Conservation (phyloP, 2,113 vertebrate genomes). For the Siniperca knerii region DNA sequence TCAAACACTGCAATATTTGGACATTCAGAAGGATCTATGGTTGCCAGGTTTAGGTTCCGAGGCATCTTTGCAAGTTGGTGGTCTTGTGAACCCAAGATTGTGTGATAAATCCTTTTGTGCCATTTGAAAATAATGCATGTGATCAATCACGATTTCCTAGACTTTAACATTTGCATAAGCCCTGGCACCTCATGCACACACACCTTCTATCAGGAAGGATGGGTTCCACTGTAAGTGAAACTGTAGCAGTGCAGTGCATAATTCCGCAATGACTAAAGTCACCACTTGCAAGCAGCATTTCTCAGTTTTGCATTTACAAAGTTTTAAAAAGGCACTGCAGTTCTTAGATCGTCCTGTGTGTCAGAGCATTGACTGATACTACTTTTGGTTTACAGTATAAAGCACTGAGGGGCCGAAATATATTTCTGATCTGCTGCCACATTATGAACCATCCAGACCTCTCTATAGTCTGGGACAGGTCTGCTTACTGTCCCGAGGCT, state of each 20-base stretch:
- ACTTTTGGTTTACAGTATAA: background rate
- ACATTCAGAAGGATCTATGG: background rate
- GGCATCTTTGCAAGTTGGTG: background rate
- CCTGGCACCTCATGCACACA: background rate
- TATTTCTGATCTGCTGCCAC: background rate
- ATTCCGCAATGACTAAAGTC: slow-evolving; percentile 8
- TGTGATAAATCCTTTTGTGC: background rate
- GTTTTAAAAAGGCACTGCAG: background rate
- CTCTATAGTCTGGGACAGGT: background rate
- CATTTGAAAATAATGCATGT: background rate
- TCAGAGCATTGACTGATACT: background rate
- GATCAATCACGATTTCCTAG: background rate
- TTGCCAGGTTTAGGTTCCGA: background rate
- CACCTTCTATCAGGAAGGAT: background rate
- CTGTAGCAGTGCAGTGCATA: background rate
- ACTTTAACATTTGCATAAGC: background rate
- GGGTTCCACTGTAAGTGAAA: background rate
- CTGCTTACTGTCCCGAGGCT: background rate
- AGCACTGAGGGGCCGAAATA: background rate
- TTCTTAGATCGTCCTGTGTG: background rate
- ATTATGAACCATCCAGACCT: background rate
- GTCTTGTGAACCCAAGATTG: background rate
- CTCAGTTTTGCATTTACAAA: background rate
- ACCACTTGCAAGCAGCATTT: slow-evolving; percentile 37
- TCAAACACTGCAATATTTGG: background rate